Evolutionary conservation across 1,140 invertebrate species (phyloP).

Genomic region (Antheraea mylitta): DNA sequence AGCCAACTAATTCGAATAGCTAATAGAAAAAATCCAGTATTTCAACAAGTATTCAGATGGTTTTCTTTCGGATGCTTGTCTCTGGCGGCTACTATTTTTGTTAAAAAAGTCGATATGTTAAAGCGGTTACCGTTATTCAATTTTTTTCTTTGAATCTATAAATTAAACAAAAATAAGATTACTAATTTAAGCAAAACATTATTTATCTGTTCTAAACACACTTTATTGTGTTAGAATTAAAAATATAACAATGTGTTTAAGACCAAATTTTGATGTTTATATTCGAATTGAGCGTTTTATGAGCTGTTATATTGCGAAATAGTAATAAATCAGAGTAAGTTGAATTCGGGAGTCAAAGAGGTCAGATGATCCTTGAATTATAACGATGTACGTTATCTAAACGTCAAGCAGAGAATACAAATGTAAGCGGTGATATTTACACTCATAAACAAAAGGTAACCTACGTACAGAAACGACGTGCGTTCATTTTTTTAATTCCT

Average conservation of each 20-base stretch:
- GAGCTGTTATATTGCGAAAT: background rate
- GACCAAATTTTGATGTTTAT: background rate
- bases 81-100: conserved; percentile 36
- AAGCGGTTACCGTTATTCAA: conserved; percentile 47
- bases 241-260: background rate
- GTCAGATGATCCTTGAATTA: conserved; percentile 26
- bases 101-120: conserved; percentile 38
- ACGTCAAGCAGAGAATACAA: conserved; percentile 8
- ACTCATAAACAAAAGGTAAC: conserved; percentile 1
- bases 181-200: no score
- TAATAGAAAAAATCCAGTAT: conserved; percentile 60
- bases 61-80: conserved; percentile 42
- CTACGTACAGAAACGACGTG: background rate
- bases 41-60: conserved; percentile 46
- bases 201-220: no score
- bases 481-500: background rate
- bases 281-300: conserved; percentile 2
- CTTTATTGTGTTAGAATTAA: background rate
- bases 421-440: background rate
- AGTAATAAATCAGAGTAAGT: conserved; percentile 4
- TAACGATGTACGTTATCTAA: conserved; percentile 17
- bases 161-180: background rate
- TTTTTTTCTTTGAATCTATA: background rate
- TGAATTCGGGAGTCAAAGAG: conserved; percentile 18
- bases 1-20: conserved; percentile 61